Base-by-base conservation (phyloP, 2,888 invertebrate genomes). In the Volucella bombylans region DNA sequence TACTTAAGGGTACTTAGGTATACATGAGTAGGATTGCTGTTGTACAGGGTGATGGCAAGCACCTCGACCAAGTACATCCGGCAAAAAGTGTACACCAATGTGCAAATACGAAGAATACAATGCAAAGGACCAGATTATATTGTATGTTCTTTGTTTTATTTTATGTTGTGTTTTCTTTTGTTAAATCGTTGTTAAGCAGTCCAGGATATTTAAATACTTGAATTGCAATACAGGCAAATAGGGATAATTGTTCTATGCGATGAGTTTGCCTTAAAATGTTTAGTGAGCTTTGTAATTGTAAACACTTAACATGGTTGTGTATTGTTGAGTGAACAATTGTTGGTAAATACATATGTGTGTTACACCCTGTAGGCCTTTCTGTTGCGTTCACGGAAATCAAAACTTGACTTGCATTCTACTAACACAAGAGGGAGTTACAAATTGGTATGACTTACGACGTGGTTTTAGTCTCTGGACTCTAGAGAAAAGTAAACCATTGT, bases 1-100 rank as follows among this genome's bases (percentile, higher is more conserved):
- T 79, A 80, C 83, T 83, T 83, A 83, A 79, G 74, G 62, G 83
- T 83, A 82, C 82, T 82, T 78, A 82, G 38, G 78, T 57, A 61
- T 57, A 73, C 73, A 79, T 74, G 74, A 83, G 65, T 80, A 74
- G 71, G 83, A 80, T 76, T 61, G 39, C 61, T 74, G 69, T 69
- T 74, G 64, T 57, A 52, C 54, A 64, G 64, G 76, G 65, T 59
- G 71, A 82, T 71, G 65, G 81, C 18, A 71, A 71, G 59, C 72
- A 71, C 69, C 80, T 69, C 43, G 31, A 6, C 31, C 31, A 31
- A 8, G 43, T 57, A 43, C 69, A 69, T 74, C 83, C 74, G 65
- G 65, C 47, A 79, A 73, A 83, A 79, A 83, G 73, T 74, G 59
- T 74, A 61, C 39, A 31, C 31, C 6, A 65, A 43, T 61, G 61